phyloP scores from a whole-genome alignment of 2,888 invertebrate genomes.

The Macaria notata region DNA sequence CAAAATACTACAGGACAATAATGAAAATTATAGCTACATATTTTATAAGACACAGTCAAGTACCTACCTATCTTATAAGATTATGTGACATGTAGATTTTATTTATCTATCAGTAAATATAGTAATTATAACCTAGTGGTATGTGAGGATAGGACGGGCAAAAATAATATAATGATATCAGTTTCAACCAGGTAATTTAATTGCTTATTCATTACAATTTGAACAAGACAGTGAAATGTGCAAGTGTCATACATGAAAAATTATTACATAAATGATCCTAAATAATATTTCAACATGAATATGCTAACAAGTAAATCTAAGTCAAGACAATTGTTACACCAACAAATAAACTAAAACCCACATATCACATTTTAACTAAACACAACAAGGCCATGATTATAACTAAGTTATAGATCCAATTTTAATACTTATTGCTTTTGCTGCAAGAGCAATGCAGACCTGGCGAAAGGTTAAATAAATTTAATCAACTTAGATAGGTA shows the following conservation, averaged over 20 bases:
- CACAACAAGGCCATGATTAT: slow-evolving; percentile 58
- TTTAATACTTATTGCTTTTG: slow-evolving; percentile 68
- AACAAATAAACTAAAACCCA: slow-evolving; percentile 62
- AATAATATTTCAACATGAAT: slow-evolving; percentile 45
- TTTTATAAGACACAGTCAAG: too few species aligned
- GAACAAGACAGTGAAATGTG: slow-evolving; percentile 71
- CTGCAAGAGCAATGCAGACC: slow-evolving; percentile 50
- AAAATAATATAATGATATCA: slow-evolving; percentile 23
- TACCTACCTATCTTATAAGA: too few species aligned
- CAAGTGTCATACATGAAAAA: slow-evolving; percentile 69
- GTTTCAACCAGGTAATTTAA: slow-evolving; percentile 67
- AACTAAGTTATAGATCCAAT: slow-evolving; percentile 59
- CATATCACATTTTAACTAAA: slow-evolving; percentile 79
- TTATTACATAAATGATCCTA: slow-evolving; percentile 65
- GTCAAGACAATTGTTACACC: slow-evolving; percentile 53
- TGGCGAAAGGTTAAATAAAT: slow-evolving; percentile 47
- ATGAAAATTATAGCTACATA: too few species aligned
- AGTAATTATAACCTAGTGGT: too few species aligned
- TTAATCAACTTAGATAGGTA: slow-evolving; percentile 48
- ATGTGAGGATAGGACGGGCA: slow-evolving; percentile 5
- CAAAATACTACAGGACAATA: too few species aligned
- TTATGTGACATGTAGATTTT: too few species aligned
- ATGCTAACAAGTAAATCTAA: slow-evolving; percentile 34
- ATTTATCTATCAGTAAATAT: too few species aligned
- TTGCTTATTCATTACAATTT: slow-evolving; percentile 72